A percentile compares a stretch with the other conserved stretches of the same genome.
Evolutionary conservation across 2,113 vertebrate species (phyloP).

Genomic region (Notiomystis cincta): DNA sequence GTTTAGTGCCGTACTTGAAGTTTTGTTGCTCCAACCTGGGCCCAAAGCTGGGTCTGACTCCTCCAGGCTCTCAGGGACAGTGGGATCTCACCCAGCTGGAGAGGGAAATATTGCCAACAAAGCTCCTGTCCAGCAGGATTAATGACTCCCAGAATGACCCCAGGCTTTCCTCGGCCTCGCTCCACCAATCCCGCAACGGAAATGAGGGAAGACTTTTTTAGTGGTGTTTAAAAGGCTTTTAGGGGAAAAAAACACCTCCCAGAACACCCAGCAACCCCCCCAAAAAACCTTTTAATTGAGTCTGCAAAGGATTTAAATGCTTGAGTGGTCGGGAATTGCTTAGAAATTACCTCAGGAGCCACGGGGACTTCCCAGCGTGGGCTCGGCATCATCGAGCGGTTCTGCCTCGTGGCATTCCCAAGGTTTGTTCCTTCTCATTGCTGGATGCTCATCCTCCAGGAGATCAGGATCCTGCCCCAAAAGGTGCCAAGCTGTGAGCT

Average conservation of each 20-base stretch:
- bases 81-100: neutral
- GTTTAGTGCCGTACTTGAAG: neutral
- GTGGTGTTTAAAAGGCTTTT: conserved; percentile 27
- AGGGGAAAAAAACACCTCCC: neutral
- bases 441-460: neutral
- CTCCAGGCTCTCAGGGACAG: neutral
- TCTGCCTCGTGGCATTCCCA: neutral
- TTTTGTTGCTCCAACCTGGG: neutral
- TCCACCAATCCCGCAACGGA: neutral
- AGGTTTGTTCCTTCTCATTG: rapidly evolving
- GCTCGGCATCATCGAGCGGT: neutral
- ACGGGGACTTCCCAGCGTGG: neutral
- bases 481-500: neutral
- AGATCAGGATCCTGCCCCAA: neutral
- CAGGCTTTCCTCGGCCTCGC: neutral
- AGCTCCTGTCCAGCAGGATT: conserved; percentile 44
- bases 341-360: conserved; percentile 48
- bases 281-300: conserved; percentile 33
- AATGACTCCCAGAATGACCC: conserved; percentile 5
- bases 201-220: conserved; percentile 24
- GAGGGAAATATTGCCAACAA: conserved; percentile 13
- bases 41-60: neutral
- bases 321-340: neutral
- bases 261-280: neutral
- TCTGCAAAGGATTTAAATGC: conserved; percentile 6